Evolutionary conservation across 2,888 invertebrate species (phyloP).

Genomic region (Zonitis immaculata): DNA sequence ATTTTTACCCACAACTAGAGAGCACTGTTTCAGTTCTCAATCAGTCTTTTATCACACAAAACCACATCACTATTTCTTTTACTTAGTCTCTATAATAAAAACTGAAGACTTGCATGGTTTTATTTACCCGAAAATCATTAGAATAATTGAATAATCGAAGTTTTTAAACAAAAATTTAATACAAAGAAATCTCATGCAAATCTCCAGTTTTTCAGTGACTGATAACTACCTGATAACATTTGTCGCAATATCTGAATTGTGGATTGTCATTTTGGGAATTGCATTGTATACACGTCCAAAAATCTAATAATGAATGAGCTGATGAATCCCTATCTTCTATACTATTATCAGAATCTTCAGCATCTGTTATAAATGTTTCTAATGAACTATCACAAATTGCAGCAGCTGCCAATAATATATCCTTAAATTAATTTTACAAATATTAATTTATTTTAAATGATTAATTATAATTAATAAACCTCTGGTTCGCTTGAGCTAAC

Average conservation of each 20-base stretch:
- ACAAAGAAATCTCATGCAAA: too few species aligned
- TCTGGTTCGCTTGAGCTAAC: slow-evolving; percentile 55
- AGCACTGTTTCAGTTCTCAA: slow-evolving; percentile 25
- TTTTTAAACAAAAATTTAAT: too few species aligned
- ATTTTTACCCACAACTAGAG: slow-evolving; percentile 9
- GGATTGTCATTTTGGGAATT: slow-evolving; percentile 58
- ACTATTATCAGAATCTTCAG: slow-evolving; percentile 42
- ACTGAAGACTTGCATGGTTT: slow-evolving; percentile 29
- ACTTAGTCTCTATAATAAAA: slow-evolving; percentile 19
- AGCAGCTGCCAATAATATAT: slow-evolving; percentile 38
- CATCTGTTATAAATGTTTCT: slow-evolving; percentile 43
- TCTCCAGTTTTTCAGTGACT: slow-evolving; percentile 15
- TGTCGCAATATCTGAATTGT: slow-evolving; percentile 63
- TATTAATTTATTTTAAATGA: too few species aligned
- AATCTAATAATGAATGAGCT: slow-evolving; percentile 45
- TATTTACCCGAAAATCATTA: too few species aligned
- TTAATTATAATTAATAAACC: too few species aligned
- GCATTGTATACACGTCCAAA: slow-evolving; percentile 63
- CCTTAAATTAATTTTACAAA: slow-evolving; percentile 21
- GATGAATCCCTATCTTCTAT: slow-evolving; percentile 35
- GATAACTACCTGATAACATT: slow-evolving; percentile 59
- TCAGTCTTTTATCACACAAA: slow-evolving; percentile 26
- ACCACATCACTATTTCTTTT: slow-evolving; percentile 21
- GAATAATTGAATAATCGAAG: not conserved
- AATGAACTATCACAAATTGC: slow-evolving; percentile 41